Base-by-base conservation (phyloP, 2,797 vertebrate species). In the Thalassophryne amazonica region DNA sequence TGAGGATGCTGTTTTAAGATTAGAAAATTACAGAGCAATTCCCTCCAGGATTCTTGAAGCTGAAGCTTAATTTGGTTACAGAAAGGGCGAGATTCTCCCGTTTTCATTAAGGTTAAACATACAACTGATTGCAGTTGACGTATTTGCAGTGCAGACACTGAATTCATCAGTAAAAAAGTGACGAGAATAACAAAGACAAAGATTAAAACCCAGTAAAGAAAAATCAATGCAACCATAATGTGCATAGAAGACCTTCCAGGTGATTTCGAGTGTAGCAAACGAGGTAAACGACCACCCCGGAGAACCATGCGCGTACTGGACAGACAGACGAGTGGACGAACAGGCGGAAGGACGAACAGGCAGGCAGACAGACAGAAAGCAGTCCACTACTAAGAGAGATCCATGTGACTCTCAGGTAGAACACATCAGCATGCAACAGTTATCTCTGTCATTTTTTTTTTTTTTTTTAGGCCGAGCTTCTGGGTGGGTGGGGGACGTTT, bases 401-500 rank as follows among this genome's bases (percentile, higher is more conserved):
- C 76, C 73, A 67, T 74, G 53, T 76, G 61, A 77, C 76, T 76
- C 74, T 86, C 71, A 75, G 81, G 79, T 87, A 71, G 80, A 87
- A 69, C 81, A 90, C 78, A 89, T 58, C 60, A 66, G 80, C 90
- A 92, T 92, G 91, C 91, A 91, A 84, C 76, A 28, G 32, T 81
- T 86, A 81, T 77, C 54, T 88, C 73, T 87, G 67, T 77, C 67
- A 86, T 55, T 85, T 64, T 78, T 66, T 72, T 66, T 81, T 56
- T 73, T 41, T 70, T 65, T 71, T 62, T 66, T 88, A 80, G 85
- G 49, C 76, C 83, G 88, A 87, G 76, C 67, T 72, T 90, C 69
- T 87, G 87, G 83, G 85, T 91, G 88, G 90, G 90, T 91, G 89
- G 90, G 90, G 89, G 89, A 89, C 85, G 69, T 86, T 86, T 81